Percentiles rank a stretch among this genome's conserved stretches.
These are phyloP conservation scores for Lucilia cuprina DNA, from an alignment of 1,140 invertebrate genomes.

Conservation along the genomic window DNA sequence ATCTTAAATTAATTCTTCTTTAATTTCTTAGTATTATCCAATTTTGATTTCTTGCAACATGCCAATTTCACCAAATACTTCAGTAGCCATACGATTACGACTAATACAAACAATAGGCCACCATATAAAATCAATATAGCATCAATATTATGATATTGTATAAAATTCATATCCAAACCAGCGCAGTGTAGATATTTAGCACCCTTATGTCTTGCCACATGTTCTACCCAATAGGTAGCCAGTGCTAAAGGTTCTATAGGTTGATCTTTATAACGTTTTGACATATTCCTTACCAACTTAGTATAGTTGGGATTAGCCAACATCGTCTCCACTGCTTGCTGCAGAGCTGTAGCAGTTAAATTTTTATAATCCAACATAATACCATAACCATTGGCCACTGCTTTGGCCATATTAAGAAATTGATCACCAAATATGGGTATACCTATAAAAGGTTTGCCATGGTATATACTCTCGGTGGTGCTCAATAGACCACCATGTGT, in stretches of 20 bases:
- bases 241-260: conserved; percentile 68
- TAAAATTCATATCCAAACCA: conserved; percentile 45
- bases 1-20: conserved; percentile 16
- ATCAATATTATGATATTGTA: conserved; percentile 49
- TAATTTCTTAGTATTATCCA: not conserved
- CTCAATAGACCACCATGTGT: conserved; percentile 76
- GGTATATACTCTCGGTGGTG: conserved; percentile 75
- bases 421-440: conserved; percentile 75
- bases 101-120: not conserved
- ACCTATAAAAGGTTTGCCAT: conserved; percentile 74
- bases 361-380: conserved; percentile 52
- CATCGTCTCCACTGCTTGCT: conserved; percentile 48
- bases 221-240: conserved; percentile 74
- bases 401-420: conserved; percentile 65
- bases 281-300: conserved; percentile 59
- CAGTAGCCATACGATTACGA: not conserved
- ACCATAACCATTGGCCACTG: conserved; percentile 64
- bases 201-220: conserved; percentile 69
- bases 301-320: conserved; percentile 44
- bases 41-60: not conserved
- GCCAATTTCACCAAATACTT: not conserved
- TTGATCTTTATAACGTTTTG: conserved; percentile 70
- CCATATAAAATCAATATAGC: conserved; percentile 40
- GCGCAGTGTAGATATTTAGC: conserved; percentile 52
- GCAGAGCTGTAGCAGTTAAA: conserved; percentile 46